Base-by-base conservation (phyloP, 1,140 invertebrate species). In the Tribolium castaneum region DNA sequence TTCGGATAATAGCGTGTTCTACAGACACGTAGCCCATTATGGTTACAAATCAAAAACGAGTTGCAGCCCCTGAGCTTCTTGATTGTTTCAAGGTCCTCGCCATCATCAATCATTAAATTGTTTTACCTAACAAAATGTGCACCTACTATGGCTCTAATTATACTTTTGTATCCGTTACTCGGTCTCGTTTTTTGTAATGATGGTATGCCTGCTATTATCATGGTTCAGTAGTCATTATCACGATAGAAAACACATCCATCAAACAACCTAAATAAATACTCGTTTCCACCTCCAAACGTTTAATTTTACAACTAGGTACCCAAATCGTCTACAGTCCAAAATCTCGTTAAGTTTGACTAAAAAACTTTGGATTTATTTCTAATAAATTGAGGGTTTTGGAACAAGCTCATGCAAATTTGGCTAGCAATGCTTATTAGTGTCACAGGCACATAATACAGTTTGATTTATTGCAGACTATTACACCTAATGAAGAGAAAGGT, bases 121-220 rank as follows among this genome's bases (percentile, higher is more conserved):
- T 66, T 66, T 66, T 66, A 35, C 59, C 30, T 66, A 66, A 66
- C 59, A 66, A 66, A 66, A 66, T 66, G 59, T 66, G 59, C 59
- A 66, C 59, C 59, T 66, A 66, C 59, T 66, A 66, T 66, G 59
- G 30, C 59, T 66, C 59, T 66, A 66, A 66, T 66, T 66, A 66
- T 66, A 66, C 59, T 66, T 66, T 66, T 66, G 59, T 66, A n/a
- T 66, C 59, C 30, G 59, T 66, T 66, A 66, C 59, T 66, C 59
- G 59, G 25, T 66, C 14, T 66, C 59, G 54, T 66, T 66, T 66
- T 66, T 66, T 66, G 25, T 66, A 35, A 35, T 35, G 30, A 6
- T 66, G 59, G 14, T 35, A 66, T 35, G 59, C 12, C 59, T 35
- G 59, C 59, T 66, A 66, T 66, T 66, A 66, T 35, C 22, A 35